A percentile compares a stretch with the other conserved stretches of the same genome.
These are phyloP conservation scores for Anseranas semipalmata DNA, from an alignment of 2,113 vertebrate species.

Conservation along the genomic window DNA sequence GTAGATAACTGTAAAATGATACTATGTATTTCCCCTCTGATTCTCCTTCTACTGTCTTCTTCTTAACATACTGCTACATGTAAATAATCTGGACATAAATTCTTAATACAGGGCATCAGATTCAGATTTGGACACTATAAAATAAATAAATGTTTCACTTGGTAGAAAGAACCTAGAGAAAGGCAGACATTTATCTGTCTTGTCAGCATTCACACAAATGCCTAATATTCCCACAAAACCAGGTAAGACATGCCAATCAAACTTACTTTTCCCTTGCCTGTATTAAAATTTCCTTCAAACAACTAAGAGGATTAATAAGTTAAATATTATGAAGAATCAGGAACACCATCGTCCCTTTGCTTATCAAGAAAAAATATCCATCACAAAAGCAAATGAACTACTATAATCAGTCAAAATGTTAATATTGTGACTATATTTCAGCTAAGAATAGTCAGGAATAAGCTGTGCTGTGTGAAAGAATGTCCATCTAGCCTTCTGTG, in stretches of 20 bases:
- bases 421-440: neutral
- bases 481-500: neutral
- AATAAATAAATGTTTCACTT: neutral
- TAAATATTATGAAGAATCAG: neutral
- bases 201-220: neutral
- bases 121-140: neutral
- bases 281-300: neutral
- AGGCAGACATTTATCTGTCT: neutral
- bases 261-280: neutral
- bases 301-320: neutral
- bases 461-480: neutral
- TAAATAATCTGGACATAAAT: neutral
- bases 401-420: neutral
- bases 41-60: neutral
- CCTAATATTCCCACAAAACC: neutral
- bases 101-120: neutral
- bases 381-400: neutral
- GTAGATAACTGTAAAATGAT: neutral
- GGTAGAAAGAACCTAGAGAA: neutral
- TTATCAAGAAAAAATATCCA: neutral
- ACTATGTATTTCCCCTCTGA: neutral
- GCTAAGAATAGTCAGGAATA: neutral
- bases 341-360: neutral
- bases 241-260: neutral
- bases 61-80: neutral